Conservation (phyloP, 2,113 vertebrate species). For the Herpailurus yagouaroundi region DNA sequence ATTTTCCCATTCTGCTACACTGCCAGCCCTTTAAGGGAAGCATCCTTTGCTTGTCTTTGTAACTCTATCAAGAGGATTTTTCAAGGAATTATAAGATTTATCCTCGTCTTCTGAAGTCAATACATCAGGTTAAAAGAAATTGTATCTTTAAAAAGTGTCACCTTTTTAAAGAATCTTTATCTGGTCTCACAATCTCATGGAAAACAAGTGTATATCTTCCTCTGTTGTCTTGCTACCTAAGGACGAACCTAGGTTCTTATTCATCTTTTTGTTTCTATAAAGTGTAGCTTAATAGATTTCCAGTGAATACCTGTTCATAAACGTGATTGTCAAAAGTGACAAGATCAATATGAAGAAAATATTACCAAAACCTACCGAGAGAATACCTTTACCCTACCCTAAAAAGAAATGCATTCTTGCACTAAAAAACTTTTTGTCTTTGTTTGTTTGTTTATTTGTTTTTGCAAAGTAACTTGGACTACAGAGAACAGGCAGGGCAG, state of each 20-base stretch:
- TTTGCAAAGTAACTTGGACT: not conserved
- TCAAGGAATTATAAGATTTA: not conserved
- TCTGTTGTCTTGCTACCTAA: not conserved
- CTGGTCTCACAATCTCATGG: not conserved
- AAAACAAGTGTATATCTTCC: not conserved
- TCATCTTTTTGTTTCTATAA: not conserved
- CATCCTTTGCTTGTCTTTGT: not conserved
- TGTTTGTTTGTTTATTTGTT: no score
- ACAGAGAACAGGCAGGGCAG: not conserved
- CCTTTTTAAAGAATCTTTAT: not conserved
- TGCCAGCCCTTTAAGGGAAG: not conserved
- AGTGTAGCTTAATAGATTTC: not conserved
- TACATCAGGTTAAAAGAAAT: not conserved
- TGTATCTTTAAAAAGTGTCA: not conserved
- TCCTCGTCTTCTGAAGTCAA: not conserved
- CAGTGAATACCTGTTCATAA: constrained; percentile 15
- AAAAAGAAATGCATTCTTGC: not conserved
- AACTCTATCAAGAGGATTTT: not conserved
- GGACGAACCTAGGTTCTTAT: not conserved
- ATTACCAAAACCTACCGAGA: not conserved
- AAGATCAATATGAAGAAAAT: constrained; percentile 10
- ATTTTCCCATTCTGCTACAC: not conserved
- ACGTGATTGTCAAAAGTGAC: not conserved
- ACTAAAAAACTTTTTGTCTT: not conserved
- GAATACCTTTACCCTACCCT: not conserved